These are phyloP conservation scores for Pholis gunnellus DNA, from an alignment of 2,113 vertebrate genomes.

Conservation along the genomic window DNA sequence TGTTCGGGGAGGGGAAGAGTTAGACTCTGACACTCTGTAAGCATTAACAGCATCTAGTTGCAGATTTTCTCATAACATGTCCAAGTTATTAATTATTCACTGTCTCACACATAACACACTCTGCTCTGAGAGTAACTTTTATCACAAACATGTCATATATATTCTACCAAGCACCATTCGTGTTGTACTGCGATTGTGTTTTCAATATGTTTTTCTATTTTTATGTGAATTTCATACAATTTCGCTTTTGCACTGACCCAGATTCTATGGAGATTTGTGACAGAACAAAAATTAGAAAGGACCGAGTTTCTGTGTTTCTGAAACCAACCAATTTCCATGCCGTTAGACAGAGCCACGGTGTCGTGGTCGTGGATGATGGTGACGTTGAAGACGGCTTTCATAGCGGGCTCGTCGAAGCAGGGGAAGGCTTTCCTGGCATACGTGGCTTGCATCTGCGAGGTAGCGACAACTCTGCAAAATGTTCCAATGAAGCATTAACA, in stretches of 20 bases:
- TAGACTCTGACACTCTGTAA: slow-evolving; percentile 13
- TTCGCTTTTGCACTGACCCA: neutral
- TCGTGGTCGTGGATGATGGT: slow-evolving; percentile 80
- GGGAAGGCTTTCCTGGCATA: slow-evolving; percentile 94
- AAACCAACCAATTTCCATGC: slow-evolving; percentile 71
- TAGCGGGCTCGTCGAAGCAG: slow-evolving; percentile 95
- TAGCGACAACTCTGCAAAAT: slow-evolving; percentile 89
- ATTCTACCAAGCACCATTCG: neutral
- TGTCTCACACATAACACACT: neutral
- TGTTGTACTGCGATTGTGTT: too few species aligned
- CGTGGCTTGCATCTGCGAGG: slow-evolving; percentile 93
- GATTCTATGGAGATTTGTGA: neutral
- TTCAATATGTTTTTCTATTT: neutral
- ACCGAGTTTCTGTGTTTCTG: neutral
- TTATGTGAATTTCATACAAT: neutral
- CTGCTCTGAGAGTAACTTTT: neutral
- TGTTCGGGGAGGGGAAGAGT: slow-evolving; percentile 39
- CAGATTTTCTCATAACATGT: neutral
- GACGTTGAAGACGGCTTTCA: slow-evolving; percentile 92
- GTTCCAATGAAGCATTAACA: slow-evolving; percentile 22
- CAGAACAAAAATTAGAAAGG: neutral
- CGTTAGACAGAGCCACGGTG: slow-evolving; percentile 89
- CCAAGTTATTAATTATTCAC: slow-evolving; percentile 26
- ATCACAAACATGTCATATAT: neutral
- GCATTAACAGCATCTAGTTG: neutral